Base-by-base conservation (phyloP, 2,797 vertebrate genomes). In the Sebastolobus altivelis region DNA sequence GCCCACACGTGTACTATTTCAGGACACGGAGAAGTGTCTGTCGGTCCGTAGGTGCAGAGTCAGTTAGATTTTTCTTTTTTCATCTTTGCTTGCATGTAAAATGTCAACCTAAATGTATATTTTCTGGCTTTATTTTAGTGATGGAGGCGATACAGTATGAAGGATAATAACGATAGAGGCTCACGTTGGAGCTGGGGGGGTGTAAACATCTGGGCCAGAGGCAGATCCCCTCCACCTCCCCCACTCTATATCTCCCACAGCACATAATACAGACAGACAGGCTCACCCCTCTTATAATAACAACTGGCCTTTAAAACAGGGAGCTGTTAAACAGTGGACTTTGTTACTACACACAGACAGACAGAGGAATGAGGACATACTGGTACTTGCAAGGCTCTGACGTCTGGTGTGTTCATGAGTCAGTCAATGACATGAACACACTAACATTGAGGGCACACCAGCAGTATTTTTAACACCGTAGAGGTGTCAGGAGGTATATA, bases 181-280 rank as follows among this genome's bases (percentile, higher is more conserved):
- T 75, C 18, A 18, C 56, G 11, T 74, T n/a, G 16, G 20, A 63
- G 72, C 49, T 40, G 49, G 56, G 65, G 73, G 13, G 27, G n/a
- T 69, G 20, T 78, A 80, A 88, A 86, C 88, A 93, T 90, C 84
- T 91, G 82, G 84, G 63, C 60, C 82, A 88, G 72, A 65, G 61
- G 82, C 79, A 72, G 77, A 84, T 81, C 54, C 71, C 72, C 72
- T 52, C 40, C 56, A 16, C 74, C 63, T 66, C 73, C 73, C 86
- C 81, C 52, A 80, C 84, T 68, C 49, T 79, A 8, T 82, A 77
- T 77, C 85, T 82, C 82, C 76, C 60, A 52, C 72, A 72, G 4
- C 84, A 80, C 68, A 72, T 88, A 87, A 81, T 88, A 31, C 74
- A 79, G 33, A 83, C 76, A 73, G 84, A 92, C 77, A 77, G 77